Evolutionary conservation across 2,797 vertebrate genomes (phyloP).

Genomic region (Chiroxiphia lanceolata): DNA sequence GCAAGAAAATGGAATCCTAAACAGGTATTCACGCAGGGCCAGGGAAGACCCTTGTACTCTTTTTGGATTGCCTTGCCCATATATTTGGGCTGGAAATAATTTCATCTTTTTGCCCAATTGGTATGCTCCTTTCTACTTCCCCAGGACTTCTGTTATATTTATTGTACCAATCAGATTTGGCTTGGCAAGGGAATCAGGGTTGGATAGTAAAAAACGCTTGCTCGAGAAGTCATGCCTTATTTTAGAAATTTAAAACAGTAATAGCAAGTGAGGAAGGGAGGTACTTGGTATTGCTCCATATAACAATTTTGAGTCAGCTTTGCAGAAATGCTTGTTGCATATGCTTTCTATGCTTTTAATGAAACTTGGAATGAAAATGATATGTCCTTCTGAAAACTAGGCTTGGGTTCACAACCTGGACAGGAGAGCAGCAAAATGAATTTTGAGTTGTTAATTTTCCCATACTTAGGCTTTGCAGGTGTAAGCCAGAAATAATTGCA

Average conservation of each 20-base stretch:
- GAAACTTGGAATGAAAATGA: background rate
- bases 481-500: background rate
- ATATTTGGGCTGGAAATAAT: background rate
- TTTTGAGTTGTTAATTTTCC: background rate
- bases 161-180: background rate
- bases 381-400: background rate
- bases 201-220: background rate
- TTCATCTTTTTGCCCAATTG: background rate
- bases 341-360: background rate
- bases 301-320: background rate
- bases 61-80: background rate
- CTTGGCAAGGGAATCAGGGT: background rate
- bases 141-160: background rate
- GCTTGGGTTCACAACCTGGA: background rate
- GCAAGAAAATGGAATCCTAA: background rate
- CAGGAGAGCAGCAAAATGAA: background rate
- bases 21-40: background rate
- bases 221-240: background rate
- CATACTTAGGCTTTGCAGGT: background rate
- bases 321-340: background rate
- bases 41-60: background rate
- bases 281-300: accelerated
- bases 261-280: background rate
- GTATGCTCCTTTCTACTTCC: background rate
- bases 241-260: background rate